A percentile compares a stretch with the other conserved stretches of the same genome.
phyloP scores from a whole-genome alignment of 2,113 vertebrate species.

The Trogon surrucura region DNA sequence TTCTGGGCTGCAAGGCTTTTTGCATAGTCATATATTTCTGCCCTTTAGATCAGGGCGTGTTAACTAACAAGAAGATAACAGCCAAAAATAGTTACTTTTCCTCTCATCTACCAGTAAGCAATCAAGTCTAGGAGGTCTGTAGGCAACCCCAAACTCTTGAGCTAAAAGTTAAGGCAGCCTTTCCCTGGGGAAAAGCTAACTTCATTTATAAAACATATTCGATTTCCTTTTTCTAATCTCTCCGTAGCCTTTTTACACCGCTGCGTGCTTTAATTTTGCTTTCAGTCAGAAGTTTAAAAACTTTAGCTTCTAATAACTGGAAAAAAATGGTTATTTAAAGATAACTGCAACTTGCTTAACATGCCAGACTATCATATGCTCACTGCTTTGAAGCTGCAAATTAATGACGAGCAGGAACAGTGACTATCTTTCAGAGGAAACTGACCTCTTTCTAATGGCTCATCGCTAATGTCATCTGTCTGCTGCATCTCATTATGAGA shows the following conservation, averaged over 20 bases:
- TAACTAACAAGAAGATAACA: slow-evolving; percentile 1
- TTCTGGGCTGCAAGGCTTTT: background rate
- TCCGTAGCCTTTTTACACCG: slow-evolving; percentile 68
- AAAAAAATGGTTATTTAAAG: slow-evolving; percentile 90
- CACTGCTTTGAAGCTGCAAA: slow-evolving; percentile 94
- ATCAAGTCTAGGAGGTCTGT: slow-evolving; percentile 15
- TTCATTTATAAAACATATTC: slow-evolving; percentile 79
- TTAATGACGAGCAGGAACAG: slow-evolving; percentile 95
- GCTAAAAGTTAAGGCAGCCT: slow-evolving; percentile 62
- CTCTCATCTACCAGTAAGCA: slow-evolving; percentile 14
- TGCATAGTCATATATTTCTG: background rate
- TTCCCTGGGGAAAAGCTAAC: slow-evolving; percentile 69
- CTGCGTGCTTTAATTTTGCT: slow-evolving; percentile 82
- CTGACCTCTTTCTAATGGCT: slow-evolving; percentile 98
- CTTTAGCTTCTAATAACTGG: slow-evolving; percentile 88
- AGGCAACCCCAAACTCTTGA: slow-evolving; percentile 34
- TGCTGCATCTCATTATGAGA: slow-evolving; percentile 97
- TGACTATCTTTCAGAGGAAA: slow-evolving; percentile 91
- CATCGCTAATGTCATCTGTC: slow-evolving; percentile 96
- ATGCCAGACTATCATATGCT: slow-evolving; percentile 93
- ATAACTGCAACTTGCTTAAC: slow-evolving; percentile 94
- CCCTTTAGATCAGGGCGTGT: background rate
- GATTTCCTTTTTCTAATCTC: slow-evolving; percentile 78
- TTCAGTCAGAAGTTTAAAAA: slow-evolving; percentile 86
- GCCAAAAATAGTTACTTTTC: slow-evolving; percentile 9